Percentiles rank a stretch among this genome's conserved stretches.
Evolutionary conservation across 2,888 invertebrate species (phyloP).

Genomic region (Phorcus lineatus): DNA sequence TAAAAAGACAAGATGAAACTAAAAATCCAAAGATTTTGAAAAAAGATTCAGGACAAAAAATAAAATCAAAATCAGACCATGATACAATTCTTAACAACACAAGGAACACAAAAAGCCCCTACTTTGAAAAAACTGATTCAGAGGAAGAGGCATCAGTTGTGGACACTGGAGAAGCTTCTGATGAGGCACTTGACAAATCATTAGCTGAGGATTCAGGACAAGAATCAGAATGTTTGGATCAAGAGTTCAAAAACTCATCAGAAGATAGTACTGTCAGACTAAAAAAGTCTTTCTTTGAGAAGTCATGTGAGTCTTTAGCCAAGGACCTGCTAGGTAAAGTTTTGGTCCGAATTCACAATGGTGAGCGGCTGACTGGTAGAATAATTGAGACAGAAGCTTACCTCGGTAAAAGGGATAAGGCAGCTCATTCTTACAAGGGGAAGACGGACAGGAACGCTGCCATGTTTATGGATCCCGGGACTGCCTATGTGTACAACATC

Average conservation of each 20-base stretch:
- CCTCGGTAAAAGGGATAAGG: conserved; percentile 82
- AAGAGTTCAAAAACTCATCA: too few relatives aligned
- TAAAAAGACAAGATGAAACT: background rate
- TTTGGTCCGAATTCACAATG: conserved; percentile 78
- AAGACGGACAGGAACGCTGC: conserved; percentile 82
- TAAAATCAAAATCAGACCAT: background rate
- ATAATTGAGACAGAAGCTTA: conserved; percentile 87
- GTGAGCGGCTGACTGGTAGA: conserved; percentile 79
- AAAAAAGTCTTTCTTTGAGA: conserved; percentile 57
- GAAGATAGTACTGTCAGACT: conserved; percentile 27
- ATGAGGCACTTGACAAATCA: background rate
- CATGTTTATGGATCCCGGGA: conserved; percentile 85
- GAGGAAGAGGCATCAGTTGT: background rate
- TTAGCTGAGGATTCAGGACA: too few relatives aligned
- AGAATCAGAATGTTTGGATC: too few relatives aligned
- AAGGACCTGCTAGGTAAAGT: conserved; percentile 81
- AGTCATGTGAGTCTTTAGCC: conserved; percentile 77
- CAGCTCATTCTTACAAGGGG: conserved; percentile 80
- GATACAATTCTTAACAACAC: background rate
- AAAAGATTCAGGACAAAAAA: background rate
- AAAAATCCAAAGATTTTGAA: background rate
- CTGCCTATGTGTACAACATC: conserved; percentile 83
- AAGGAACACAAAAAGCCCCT: background rate
- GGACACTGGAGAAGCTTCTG: background rate
- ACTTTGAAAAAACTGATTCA: background rate